Conservation (phyloP, 2,113 vertebrate genomes). For the Chlamydotis undulata region DNA sequence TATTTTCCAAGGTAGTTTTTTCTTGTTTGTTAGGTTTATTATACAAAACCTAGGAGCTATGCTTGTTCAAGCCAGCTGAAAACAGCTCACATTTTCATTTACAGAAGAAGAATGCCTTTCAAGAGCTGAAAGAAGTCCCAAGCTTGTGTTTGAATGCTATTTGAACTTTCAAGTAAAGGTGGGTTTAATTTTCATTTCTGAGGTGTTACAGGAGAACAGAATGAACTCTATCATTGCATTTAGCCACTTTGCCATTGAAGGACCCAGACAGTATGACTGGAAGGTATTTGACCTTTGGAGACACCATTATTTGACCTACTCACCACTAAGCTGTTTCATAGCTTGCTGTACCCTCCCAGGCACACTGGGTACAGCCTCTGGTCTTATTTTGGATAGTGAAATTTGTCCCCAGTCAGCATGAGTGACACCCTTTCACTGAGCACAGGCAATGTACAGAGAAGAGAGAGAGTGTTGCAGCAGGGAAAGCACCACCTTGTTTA, state of each 20-base stretch:
- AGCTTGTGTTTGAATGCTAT: not conserved
- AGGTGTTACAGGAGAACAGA: not conserved
- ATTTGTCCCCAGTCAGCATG: not conserved
- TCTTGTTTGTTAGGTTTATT: not conserved
- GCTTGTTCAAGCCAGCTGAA: not conserved
- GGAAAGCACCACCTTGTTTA: not conserved
- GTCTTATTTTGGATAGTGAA: not conserved
- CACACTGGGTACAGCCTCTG: not conserved
- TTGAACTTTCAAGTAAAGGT: not conserved
- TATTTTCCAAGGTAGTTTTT: not conserved
- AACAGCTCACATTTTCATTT: not conserved
- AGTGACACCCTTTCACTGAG: not conserved
- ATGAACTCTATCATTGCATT: not conserved
- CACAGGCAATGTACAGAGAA: not conserved
- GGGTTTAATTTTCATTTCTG: not conserved
- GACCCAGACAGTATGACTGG: not conserved
- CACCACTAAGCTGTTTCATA: not conserved
- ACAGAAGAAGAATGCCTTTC: not conserved
- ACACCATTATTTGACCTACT: not conserved
- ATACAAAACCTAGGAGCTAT: not conserved
- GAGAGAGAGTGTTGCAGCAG: rapidly evolving
- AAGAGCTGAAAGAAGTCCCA: not conserved
- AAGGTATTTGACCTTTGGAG: not conserved
- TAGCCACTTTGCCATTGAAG: not conserved
- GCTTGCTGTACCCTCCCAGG: not conserved